Conservation (phyloP, 2,888 invertebrate genomes). For the Metopia argyrocephala region DNA sequence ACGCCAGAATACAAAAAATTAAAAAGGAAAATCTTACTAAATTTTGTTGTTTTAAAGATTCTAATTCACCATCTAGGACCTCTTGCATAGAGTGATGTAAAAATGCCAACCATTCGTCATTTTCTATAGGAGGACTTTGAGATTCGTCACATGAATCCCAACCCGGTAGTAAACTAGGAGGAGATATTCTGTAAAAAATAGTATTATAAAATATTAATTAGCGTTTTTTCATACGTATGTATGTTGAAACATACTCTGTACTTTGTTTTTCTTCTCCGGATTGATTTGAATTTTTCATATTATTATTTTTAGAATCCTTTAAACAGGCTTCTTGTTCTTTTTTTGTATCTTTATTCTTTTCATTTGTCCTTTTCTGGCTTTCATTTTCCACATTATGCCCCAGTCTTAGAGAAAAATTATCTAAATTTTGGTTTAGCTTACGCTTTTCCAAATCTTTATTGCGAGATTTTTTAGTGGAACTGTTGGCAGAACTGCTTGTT, state of each 20-base stretch:
- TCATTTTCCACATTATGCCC: conserved; percentile 69
- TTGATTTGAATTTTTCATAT: conserved; percentile 70
- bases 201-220: background rate
- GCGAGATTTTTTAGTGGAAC: conserved; percentile 67
- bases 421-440: conserved; percentile 79
- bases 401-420: conserved; percentile 72
- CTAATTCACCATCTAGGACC: conserved; percentile 88
- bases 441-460: conserved; percentile 77
- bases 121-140: conserved; percentile 85
- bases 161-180: conserved; percentile 76
- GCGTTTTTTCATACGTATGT: background rate
- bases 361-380: conserved; percentile 68
- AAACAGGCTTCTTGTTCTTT: conserved; percentile 62
- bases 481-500: background rate
- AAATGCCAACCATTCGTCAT: conserved; percentile 93
- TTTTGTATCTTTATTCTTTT: conserved; percentile 68
- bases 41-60: conserved; percentile 85
- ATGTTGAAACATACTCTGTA: conserved; percentile 68
- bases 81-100: conserved; percentile 89
- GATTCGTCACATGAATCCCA: conserved; percentile 79
- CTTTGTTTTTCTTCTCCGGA: conserved; percentile 74
- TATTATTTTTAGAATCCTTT: conserved; percentile 47
- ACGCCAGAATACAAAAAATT: background rate
- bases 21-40: conserved; percentile 78
- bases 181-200: conserved; percentile 71